Base-by-base conservation (phyloP, 2,797 vertebrate species). In the Paratrypauchen microcephalus region DNA sequence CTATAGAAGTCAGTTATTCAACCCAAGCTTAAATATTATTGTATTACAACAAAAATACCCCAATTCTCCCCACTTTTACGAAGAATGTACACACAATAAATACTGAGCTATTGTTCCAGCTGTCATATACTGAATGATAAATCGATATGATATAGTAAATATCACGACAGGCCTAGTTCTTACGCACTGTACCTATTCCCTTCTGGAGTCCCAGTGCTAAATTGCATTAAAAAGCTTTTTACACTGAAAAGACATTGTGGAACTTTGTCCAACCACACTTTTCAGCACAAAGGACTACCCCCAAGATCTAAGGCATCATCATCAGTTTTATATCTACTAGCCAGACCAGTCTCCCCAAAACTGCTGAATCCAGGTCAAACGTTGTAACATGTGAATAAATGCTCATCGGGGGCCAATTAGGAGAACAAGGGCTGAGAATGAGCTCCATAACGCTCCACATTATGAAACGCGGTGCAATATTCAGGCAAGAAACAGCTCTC, bases 381-480 rank as follows among this genome's bases (percentile, higher is more conserved):
- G 16, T 23, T 52, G 55, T 12, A 58, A 70, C 32, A 30, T 26
- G 47, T 21, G 30, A 30, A 52, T 32, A 68, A 45, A 62, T 16
- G 57, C 47, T 68, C 24, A 50, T 65, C 24, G 16, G 48, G 23
- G 70, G 66, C 59, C 74, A 77, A 71, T 72, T 76, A 78, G 24
- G 21, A 26, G 54, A 12, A 36, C 48, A 64, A 62, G 23, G 12
- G 54, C 61, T 52, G 67, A 59, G 61, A 32, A 65, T 19, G 45
- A 64, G 45, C 26, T 23, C 58, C 26, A 19, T 64, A 56, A 32
- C 61, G 61, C 30, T 47, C 18, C 26, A 12, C 45, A 68, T 80
- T 69, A 78, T 71, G 67, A 74, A 84, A 78, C 28, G 19, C 21
- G 47, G 45, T 65, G 63, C 68, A 79, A 73, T 8, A 66, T 52